phyloP scores from a whole-genome alignment of 2,888 invertebrate genomes.

The Agonopterix alstromeriana region DNA sequence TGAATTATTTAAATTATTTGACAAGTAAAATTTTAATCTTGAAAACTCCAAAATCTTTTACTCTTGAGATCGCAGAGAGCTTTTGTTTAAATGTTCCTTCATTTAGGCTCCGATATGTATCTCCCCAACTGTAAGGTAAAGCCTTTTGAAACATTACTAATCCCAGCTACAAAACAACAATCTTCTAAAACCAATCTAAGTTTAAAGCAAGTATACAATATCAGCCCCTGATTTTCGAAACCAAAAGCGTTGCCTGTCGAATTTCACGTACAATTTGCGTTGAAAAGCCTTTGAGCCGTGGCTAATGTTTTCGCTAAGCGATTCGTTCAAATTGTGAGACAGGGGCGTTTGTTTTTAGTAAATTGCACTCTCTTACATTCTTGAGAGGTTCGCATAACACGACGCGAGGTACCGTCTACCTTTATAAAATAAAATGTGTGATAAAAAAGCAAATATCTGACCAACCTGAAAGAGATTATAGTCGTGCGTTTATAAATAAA shows the following conservation, averaged over 20 bases:
- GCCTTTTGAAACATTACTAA: background rate
- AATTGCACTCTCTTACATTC: conserved; percentile 36
- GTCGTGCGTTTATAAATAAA: too few species aligned
- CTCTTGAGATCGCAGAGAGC: too few species aligned
- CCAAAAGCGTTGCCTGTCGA: conserved; percentile 52
- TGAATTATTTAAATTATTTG: too few species aligned
- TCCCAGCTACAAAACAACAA: conserved; percentile 6
- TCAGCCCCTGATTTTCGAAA: conserved; percentile 38
- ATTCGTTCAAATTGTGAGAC: conserved; percentile 50
- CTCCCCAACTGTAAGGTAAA: background rate
- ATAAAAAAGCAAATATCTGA: too few species aligned
- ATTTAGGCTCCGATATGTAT: too few species aligned
- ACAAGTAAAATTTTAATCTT: too few species aligned
- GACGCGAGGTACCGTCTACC: too few species aligned
- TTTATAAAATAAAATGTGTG: too few species aligned
- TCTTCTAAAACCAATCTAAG: conserved; percentile 32
- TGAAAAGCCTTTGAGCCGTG: conserved; percentile 63
- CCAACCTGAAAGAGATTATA: too few species aligned
- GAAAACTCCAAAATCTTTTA: too few species aligned
- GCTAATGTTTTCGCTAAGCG: conserved; percentile 70
- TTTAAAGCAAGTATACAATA: conserved; percentile 31
- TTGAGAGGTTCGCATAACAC: conserved; percentile 16
- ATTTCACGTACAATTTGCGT: conserved; percentile 71
- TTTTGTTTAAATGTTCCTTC: too few species aligned
- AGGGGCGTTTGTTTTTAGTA: conserved; percentile 37